Conservation (phyloP, 2,113 vertebrate genomes). For the Odocoileus hemionus region DNA sequence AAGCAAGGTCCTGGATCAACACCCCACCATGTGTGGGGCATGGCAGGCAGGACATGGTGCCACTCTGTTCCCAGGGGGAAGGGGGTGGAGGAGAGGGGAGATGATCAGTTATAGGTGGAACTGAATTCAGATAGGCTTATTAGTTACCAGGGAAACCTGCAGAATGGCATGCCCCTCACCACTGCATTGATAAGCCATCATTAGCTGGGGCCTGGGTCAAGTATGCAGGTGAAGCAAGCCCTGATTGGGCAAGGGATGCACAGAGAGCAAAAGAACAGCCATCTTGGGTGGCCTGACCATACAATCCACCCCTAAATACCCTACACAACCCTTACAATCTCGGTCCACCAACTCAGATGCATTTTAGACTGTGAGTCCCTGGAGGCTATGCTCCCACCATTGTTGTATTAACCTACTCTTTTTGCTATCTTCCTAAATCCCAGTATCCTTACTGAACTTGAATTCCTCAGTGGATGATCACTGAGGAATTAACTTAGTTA, state of each 20-base stretch:
- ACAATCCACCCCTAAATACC: neutral
- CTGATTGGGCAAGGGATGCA: neutral
- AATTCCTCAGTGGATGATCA: neutral
- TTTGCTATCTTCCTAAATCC: neutral
- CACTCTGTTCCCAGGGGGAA: neutral
- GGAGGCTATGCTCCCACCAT: neutral
- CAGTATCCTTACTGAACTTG: neutral
- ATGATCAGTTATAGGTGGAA: neutral
- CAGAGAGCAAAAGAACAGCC: neutral
- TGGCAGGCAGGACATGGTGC: neutral
- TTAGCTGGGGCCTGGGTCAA: neutral
- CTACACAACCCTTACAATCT: neutral
- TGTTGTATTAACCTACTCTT: neutral
- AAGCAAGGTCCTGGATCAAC: neutral
- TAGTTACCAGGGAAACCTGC: neutral
- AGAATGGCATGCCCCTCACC: neutral
- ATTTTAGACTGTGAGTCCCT: neutral
- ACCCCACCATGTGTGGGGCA: neutral
- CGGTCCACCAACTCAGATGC: neutral
- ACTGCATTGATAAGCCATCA: neutral
- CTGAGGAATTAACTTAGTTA: too few relatives aligned
- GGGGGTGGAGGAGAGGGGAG: neutral
- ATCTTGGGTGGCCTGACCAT: neutral
- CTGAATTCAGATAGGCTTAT: neutral
- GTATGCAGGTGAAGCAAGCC: neutral